Evolutionary conservation across 2,888 invertebrate species (phyloP), one percentile per base, ranked within the genome.

Genomic region (Leptarthrus brevirostris): DNA sequence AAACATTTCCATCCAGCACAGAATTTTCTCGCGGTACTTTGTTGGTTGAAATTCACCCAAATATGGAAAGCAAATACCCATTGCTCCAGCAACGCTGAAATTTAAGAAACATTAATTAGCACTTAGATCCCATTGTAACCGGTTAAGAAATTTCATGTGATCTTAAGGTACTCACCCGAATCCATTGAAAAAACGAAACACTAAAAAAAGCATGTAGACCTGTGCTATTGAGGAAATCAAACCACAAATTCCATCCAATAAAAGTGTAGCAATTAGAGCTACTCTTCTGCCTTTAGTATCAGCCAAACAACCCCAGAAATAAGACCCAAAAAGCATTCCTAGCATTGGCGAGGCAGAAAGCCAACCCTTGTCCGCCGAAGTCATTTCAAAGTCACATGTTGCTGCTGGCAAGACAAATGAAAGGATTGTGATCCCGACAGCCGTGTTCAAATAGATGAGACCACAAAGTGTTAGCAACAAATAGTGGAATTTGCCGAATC

Each of bases 1-100:
- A 86, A 93, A 93, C 86, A 93, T 87, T 87, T 93, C 93, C 92
- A 93, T 92, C 92, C 93, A 92, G 84, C 93, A 92, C 75, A 93
- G 88, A 81, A 92, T 92, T 80, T 90, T 92, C 83, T 93, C 93
- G 81, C 93, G 88, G 84, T 92, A 90, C 84, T 91, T 91, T 73
- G 91, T 91, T 49, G 91, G 91, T 81, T 93, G 93, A 84, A 93
- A 93, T 86, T 93, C 93, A 76, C 93, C 93, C 79, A 93, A 86
- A 84, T 93, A 93, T 0, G 93, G 92, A 85, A 93, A 93, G 79
- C 92, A 91, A 80, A 93, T 92, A 79, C 93, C 92, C 91, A 93
- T 92, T 73, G 93, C 92, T 71, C 93, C 93, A 64, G 93, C 92
- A 78, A 93, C 90, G 53, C 93, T 93, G 83, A 74, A 83, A 81